These are phyloP conservation scores for Mirounga angustirostris DNA, from an alignment of 2,113 vertebrate species.

Conservation along the genomic window DNA sequence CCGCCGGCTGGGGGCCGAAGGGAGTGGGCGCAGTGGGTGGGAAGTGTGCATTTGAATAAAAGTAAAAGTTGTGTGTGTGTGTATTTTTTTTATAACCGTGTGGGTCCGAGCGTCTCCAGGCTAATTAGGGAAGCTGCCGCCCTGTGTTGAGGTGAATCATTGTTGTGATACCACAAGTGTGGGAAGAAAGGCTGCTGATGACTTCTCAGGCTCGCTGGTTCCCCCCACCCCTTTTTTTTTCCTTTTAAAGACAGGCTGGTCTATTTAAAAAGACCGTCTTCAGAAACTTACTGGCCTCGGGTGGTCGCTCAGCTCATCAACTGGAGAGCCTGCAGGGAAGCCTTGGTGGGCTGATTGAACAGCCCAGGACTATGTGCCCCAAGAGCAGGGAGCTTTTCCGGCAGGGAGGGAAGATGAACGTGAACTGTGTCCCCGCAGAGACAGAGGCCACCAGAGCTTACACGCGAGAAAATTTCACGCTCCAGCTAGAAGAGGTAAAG, in stretches of 20 bases:
- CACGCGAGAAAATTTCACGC: not conserved
- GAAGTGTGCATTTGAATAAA: not conserved
- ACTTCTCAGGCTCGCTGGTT: not conserved
- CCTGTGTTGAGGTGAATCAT: constrained; percentile 46
- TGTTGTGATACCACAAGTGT: not conserved
- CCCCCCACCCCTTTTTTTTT: not conserved
- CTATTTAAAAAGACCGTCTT: not conserved
- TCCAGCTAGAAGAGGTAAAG: not conserved
- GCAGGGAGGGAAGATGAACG: too few relatives aligned
- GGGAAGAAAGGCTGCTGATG: not conserved
- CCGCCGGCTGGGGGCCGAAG: not conserved
- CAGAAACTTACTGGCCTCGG: not conserved
- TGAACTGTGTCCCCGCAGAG: not conserved
- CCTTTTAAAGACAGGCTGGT: not conserved
- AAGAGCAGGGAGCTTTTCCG: not conserved
- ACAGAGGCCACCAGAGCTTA: not conserved
- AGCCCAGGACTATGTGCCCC: not conserved
- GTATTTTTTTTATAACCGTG: not conserved
- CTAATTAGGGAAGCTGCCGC: constrained; percentile 55
- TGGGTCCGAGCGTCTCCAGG: constrained; percentile 40
- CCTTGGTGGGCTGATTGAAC: not conserved
- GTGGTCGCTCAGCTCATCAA: not conserved
- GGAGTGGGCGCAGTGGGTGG: not conserved
- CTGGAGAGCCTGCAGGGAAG: fast-evolving
- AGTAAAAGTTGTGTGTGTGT: constrained; percentile 7